A percentile compares a stretch with the other conserved stretches of the same genome.
These are phyloP conservation scores for Podarcis raffonei DNA, from an alignment of 2,113 vertebrate species.

Conservation along the genomic window DNA sequence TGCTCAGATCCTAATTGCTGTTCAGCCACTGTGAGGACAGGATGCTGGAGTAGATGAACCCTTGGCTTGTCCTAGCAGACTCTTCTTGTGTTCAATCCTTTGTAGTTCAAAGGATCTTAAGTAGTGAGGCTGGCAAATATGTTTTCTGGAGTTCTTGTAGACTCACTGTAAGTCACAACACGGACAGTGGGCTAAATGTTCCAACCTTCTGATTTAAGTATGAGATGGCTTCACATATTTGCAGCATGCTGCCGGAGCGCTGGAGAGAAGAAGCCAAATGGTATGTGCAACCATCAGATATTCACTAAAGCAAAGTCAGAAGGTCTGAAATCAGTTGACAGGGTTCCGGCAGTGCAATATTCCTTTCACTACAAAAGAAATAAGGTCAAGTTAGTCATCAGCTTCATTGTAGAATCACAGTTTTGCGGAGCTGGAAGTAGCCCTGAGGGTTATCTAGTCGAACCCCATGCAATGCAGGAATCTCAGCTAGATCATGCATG, in stretches of 20 bases:
- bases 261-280: conserved; percentile 45
- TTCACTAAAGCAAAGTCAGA: conserved; percentile 51
- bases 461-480: too few species aligned
- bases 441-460: too few species aligned
- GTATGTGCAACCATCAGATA: conserved; percentile 48
- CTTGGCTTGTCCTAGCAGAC: too few species aligned
- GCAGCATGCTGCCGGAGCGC: neutral
- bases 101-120: neutral
- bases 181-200: neutral
- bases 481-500: too few species aligned
- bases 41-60: too few species aligned
- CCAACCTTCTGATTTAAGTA: neutral
- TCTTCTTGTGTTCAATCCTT: neutral
- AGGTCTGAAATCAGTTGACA: conserved; percentile 53
- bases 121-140: neutral
- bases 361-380: conserved; percentile 52
- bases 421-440: too few species aligned
- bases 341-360: conserved; percentile 52
- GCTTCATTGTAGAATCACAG: neutral
- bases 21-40: too few species aligned
- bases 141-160: neutral
- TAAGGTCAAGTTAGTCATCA: conserved; percentile 36
- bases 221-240: neutral
- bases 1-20: too few species aligned
- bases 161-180: neutral